Evolutionary conservation across 2,113 vertebrate species (phyloP).

Genomic region (Alexandromys fortis): DNA sequence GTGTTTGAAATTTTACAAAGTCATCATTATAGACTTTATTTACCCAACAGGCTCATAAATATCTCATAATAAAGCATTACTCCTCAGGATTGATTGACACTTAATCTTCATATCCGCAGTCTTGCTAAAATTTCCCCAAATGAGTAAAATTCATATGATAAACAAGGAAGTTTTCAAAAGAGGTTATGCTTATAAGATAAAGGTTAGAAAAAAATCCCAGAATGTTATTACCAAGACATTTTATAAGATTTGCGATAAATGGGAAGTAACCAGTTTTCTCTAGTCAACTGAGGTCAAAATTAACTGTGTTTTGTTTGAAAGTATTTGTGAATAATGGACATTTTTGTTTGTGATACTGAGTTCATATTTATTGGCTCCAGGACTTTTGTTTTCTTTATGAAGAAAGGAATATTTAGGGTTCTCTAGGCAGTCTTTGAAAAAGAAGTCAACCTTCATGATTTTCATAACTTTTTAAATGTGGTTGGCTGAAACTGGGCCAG

Average conservation of each 20-base stretch:
- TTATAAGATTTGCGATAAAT: neutral
- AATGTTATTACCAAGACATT: neutral
- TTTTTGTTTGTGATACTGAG: neutral
- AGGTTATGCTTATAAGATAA: neutral
- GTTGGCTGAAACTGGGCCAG: neutral
- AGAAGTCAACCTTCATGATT: neutral
- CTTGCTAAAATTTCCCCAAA: neutral
- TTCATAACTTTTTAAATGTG: neutral
- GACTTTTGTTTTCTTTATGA: neutral
- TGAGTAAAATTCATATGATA: neutral
- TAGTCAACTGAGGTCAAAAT: neutral
- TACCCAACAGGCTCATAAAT: neutral
- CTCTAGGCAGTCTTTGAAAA: neutral
- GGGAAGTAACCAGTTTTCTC: neutral
- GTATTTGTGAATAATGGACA: neutral
- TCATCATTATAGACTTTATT: neutral
- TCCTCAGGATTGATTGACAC: neutral
- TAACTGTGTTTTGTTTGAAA: neutral
- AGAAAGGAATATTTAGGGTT: neutral
- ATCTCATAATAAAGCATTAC: neutral
- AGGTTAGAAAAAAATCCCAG: neutral
- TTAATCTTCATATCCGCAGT: neutral
- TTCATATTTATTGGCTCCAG: neutral
- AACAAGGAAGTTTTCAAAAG: slow-evolving; percentile 9
- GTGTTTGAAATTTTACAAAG: slow-evolving; percentile 41